Base-by-base conservation (phyloP, 2,888 invertebrate species). In the Eledona agricola region DNA sequence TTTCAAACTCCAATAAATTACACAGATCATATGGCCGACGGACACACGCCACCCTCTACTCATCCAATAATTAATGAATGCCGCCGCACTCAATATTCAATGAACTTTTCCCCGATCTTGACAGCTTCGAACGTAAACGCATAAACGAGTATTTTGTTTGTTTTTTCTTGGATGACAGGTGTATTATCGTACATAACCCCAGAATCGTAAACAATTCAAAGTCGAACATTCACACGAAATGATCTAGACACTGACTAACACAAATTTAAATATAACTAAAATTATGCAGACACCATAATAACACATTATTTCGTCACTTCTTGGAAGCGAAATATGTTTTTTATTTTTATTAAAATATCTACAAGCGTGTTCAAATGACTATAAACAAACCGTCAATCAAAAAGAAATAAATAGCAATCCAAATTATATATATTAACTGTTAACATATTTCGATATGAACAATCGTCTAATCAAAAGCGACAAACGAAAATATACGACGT, bases 21-120 rank as follows among this genome's bases (percentile, higher is more conserved):
- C 34, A 46, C 46, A 34, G 46, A 46, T 46, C 46, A 46, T 46
- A 37, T 47, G 37, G 35, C 29, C 47, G 35, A 37, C 47, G 47
- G 46, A 32, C 35, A 47, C 46, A 47, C 35, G 47, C 47, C 37
- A 28, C 35, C 31, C 20, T 28, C 37, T 37, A 46, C 35, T 37
- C 28, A 10, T 29, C 28, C 37, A 47, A 47, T 47, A 47, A 47
- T 47, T 47, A 37, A 47, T 47, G 35, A 47, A 47, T 37, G 37
- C 35, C 37, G 13, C 37, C 10, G 45, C 17, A 34, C 17, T 32
- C 45, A 10, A 26, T 25, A 26, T 34, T 46, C 29, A 28, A 42
- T 42, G n/a, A 29, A 37, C 12, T 34, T 22, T 42, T 12, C 40
- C 19, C 22, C 15, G 16, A 31, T 31, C 16, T 31, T 7, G 15